These are phyloP conservation scores for Streblospio benedicti DNA, from an alignment of 1,140 invertebrate species.

Conservation along the genomic window DNA sequence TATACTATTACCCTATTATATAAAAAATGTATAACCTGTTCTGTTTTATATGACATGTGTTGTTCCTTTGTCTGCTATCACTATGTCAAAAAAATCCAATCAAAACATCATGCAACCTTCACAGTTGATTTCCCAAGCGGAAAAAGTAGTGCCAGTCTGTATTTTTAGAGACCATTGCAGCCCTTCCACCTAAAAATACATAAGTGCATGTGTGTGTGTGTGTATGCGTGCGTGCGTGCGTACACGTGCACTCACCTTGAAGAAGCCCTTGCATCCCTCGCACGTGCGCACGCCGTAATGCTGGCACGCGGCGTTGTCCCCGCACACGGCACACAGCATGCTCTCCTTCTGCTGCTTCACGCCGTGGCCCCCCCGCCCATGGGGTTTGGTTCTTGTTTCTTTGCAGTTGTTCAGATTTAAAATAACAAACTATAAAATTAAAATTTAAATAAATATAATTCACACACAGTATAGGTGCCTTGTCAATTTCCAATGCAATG, in stretches of 20 bases:
- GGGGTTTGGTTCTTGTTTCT: conserved; percentile 42
- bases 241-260: conserved; percentile 49
- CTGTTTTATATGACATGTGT: no score
- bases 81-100: no score
- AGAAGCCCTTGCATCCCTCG: conserved; percentile 87
- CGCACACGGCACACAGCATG: conserved; percentile 91
- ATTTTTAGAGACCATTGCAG: no score
- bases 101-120: no score
- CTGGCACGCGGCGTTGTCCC: conserved; percentile 95
- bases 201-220: no score
- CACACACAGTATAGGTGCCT: conserved; percentile 5
- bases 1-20: no score
- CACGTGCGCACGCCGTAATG: conserved; percentile 93
- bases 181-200: no score
- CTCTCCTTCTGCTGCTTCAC: conserved; percentile 32
- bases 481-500: conserved; percentile 20
- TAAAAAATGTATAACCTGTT: no score
- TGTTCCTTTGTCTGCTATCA: no score
- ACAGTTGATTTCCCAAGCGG: no score
- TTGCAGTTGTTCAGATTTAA: conserved; percentile 38
- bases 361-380: conserved; percentile 25
- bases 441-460: background rate
- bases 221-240: background rate
- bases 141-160: no score
- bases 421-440: conserved; percentile 21